A percentile compares a stretch with the other conserved stretches of the same genome.
Conservation (phyloP, 2,797 vertebrate genomes). For the Carduelis carduelis region DNA sequence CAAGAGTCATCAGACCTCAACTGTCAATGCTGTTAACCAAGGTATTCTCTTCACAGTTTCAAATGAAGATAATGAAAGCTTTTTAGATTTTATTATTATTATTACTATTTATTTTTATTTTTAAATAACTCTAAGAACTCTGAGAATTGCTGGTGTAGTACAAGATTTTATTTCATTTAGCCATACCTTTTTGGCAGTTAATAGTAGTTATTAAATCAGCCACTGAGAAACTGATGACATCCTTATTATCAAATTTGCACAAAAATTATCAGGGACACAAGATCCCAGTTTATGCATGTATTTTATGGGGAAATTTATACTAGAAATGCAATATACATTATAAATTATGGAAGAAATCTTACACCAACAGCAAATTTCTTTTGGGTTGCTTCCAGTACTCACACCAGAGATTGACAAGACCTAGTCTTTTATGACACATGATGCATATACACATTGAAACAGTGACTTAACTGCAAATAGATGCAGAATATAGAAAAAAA, state of each 20-base stretch:
- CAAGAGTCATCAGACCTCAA: neutral
- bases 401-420: neutral
- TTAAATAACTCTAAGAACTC: neutral
- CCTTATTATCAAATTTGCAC: neutral
- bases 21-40: neutral
- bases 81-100: too few relatives aligned
- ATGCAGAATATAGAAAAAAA: neutral
- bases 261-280: neutral
- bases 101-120: neutral
- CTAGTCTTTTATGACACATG: neutral
- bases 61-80: neutral
- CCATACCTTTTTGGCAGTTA: neutral
- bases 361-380: neutral
- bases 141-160: neutral
- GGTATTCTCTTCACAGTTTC: neutral
- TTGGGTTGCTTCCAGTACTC: neutral
- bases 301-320: neutral
- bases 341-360: neutral
- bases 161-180: neutral
- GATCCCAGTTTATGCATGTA: neutral
- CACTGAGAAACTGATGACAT: neutral
- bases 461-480: neutral
- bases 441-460: neutral
- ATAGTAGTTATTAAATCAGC: neutral
- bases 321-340: neutral